Evolutionary conservation across 2,113 vertebrate genomes (phyloP).

Genomic region (Burhinus bistriatus): DNA sequence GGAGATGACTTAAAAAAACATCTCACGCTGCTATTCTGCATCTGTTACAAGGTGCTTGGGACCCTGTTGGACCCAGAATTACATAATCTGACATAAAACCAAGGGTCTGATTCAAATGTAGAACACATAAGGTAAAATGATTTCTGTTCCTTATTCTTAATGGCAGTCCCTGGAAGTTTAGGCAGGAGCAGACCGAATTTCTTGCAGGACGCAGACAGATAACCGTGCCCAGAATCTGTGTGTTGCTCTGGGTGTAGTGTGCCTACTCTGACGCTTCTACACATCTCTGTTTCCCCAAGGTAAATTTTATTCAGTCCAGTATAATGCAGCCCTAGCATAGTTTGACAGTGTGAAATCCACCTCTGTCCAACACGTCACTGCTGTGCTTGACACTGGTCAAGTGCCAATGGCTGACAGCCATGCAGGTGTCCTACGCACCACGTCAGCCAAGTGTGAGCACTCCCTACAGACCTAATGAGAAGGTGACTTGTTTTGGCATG

Average conservation of each 20-base stretch:
- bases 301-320: neutral
- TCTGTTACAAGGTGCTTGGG: neutral
- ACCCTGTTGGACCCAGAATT: neutral
- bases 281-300: neutral
- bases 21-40: neutral
- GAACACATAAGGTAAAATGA: neutral
- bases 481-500: neutral
- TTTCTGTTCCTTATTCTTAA: neutral
- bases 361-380: neutral
- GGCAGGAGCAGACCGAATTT: neutral
- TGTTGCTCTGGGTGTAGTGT: neutral
- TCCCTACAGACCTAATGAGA: fast-evolving
- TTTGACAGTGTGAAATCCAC: neutral
- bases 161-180: neutral
- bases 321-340: neutral
- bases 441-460: neutral
- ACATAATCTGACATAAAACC: neutral
- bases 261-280: neutral
- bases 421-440: neutral
- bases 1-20: neutral
- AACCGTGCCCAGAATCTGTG: neutral
- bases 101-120: neutral
- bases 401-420: too few species aligned
- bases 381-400: neutral
- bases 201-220: neutral